These are phyloP conservation scores for Saccostrea cuccullata DNA, from an alignment of 1,140 invertebrate genomes.

Conservation along the genomic window DNA sequence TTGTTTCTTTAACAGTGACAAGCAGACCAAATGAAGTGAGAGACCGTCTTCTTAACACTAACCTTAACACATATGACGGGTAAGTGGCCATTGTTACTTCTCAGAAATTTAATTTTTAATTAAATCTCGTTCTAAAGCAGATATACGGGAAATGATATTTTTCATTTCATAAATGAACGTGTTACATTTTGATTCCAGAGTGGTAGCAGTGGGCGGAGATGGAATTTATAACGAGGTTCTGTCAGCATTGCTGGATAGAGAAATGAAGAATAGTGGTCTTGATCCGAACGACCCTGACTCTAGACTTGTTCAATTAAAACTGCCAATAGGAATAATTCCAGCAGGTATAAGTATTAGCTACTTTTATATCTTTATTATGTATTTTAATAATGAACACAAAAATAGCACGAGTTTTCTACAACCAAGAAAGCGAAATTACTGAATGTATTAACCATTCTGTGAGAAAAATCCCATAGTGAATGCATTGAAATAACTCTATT, in stretches of 20 bases:
- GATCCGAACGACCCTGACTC: constrained; percentile 57
- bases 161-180: not conserved
- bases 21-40: constrained; percentile 9
- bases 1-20: constrained; percentile 32
- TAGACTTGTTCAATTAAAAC: constrained; percentile 7
- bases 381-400: too few species aligned
- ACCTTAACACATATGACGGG: constrained; percentile 33
- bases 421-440: too few species aligned
- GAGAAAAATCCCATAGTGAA: too few species aligned
- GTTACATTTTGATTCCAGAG: constrained; percentile 36
- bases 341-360: constrained; percentile 42
- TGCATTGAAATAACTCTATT: too few species aligned
- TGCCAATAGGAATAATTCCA: constrained; percentile 67
- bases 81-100: not conserved
- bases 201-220: constrained; percentile 64
- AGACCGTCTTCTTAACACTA: not conserved
- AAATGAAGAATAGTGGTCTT: constrained; percentile 52
- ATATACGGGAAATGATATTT: not conserved
- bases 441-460: too few species aligned
- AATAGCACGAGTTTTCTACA: too few species aligned
- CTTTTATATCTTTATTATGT: too few species aligned
- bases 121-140: not conserved
- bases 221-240: constrained; percentile 61
- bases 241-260: constrained; percentile 54
- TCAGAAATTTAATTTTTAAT: not conserved